Base-by-base conservation (phyloP, 2,888 invertebrate species). In the Eupsilia transversa region DNA sequence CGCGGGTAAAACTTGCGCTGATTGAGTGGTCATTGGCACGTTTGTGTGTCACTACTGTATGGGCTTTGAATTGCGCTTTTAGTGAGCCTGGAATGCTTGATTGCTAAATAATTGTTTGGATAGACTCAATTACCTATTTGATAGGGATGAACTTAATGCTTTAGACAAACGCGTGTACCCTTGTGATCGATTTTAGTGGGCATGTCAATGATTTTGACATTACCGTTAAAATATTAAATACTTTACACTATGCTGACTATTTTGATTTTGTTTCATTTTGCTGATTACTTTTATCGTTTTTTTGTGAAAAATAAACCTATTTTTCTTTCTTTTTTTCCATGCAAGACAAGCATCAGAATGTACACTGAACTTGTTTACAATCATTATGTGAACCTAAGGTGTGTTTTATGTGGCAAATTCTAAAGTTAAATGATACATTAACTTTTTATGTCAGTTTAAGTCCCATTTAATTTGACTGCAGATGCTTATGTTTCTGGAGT, bases 11-110 rank as follows among this genome's bases (percentile, higher is more conserved):
- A 84, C 86, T 91, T 89, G 88, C 83, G 82, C 66, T 88, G 88
- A 90, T 88, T 88, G 90, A 90, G 89, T 88, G 87, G 85, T 83
- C 79, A 84, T 84, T 82, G 83, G 78, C 82, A 77, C 78, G 84
- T 84, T 86, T 80, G 76, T 73, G 70, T 72, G 72, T n/a, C 65
- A 61, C 66, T 74, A 76, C 83, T 64, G 66, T 80, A 81, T 84
- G 59, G 67, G 67, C 52, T 66, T 52, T n/a, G 76, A 67, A 78
- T 80, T 87, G 83, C 76, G 78, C 86, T 81, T 83, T 87, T 70
- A 66, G 76, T 64, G 75, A 63, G 64, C 65, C n/a, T 4, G 56
- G 43, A 64, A 64, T 61, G 72, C 61, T 74, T 73, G 72, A 78
- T 76, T 65, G 61, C 52, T 46, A 74, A 60, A 76, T 82, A 84